Percentiles rank a stretch among this genome's conserved stretches.
Evolutionary conservation across 2,797 vertebrate genomes (phyloP).

Genomic region (Parauchenoglanis ngamensis): DNA sequence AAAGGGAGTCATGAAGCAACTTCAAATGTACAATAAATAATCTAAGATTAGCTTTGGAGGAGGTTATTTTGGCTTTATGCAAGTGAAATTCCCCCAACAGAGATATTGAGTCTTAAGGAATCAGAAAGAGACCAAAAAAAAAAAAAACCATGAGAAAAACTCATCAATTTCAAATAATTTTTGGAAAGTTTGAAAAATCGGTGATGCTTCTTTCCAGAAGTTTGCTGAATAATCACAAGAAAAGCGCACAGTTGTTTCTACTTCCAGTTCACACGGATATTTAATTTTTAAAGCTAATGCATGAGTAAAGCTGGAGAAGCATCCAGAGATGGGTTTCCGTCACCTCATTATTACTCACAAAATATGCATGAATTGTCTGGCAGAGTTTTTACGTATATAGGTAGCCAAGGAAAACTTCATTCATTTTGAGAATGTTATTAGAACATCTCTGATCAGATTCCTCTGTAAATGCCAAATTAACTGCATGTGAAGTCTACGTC

Average conservation of each 20-base stretch:
- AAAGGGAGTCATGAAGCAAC: neutral
- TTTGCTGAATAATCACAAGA: neutral
- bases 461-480: neutral
- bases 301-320: neutral
- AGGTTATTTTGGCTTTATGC: neutral
- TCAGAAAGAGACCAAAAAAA: too few relatives aligned
- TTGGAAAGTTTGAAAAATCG: neutral
- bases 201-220: neutral
- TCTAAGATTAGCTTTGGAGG: neutral
- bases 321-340: neutral
- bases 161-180: neutral
- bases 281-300: neutral
- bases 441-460: neutral
- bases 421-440: neutral
- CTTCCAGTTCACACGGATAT: neutral
- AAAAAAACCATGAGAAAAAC: neutral
- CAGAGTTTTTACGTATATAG: too few relatives aligned
- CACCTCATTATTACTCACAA: too few relatives aligned
- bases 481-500: neutral
- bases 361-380: neutral
- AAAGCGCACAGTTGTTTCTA: neutral
- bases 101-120: neutral
- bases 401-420: too few relatives aligned
- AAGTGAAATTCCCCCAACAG: neutral
- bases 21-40: slow-evolving; percentile 1